Base-by-base conservation (phyloP, 2,888 invertebrate genomes). In the Eilema depressum region DNA sequence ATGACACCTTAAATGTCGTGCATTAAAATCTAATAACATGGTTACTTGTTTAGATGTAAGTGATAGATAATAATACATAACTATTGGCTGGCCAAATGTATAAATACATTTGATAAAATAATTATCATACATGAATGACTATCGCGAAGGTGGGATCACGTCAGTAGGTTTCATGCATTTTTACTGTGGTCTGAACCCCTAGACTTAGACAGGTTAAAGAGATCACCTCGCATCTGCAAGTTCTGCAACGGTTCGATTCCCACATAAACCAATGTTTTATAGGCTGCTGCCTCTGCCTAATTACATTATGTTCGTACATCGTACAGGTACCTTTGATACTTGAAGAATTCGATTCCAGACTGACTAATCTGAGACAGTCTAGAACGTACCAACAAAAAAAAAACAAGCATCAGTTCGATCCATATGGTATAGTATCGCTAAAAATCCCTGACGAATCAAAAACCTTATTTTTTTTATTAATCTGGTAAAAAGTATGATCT, bases 1-100 rank as follows among this genome's bases (percentile, higher is more conserved):
- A 25, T 33, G 20, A 33, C 30, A 63, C 26, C 33, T 63, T 74
- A 53, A 53, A 53, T 53, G 53, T 53, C 53, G 53, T 53, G 53
- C n/a, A 53, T 53, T 53, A 2, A 53, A 53, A 53, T 53, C n/a
- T 47, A 47, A 47, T 47, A 47, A 47, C 47, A 47, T 47, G 20
- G 47, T 47, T 47, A 47, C 47, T 41, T 20, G 47, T 47, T 47
- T 47, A 41, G 20, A 53, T n/a, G 41, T 41, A 14, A 20, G 53
- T 53, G n/a, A n/a, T n/a, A 41, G 41, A 41, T 41, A 41, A 41
- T n/a, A 64, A 69, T 53, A 2, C 17, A n/a, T 53, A 47, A 53
- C 53, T 53, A 53, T 20, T n/a, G 53, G n/a, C 10, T 53, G 53
- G n/a, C n/a, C 10, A 53, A n/a, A 14, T 11, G 14, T 37, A 37